Evolutionary conservation across 2,113 vertebrate genomes (phyloP).

Genomic region (Cercocebus atys): DNA sequence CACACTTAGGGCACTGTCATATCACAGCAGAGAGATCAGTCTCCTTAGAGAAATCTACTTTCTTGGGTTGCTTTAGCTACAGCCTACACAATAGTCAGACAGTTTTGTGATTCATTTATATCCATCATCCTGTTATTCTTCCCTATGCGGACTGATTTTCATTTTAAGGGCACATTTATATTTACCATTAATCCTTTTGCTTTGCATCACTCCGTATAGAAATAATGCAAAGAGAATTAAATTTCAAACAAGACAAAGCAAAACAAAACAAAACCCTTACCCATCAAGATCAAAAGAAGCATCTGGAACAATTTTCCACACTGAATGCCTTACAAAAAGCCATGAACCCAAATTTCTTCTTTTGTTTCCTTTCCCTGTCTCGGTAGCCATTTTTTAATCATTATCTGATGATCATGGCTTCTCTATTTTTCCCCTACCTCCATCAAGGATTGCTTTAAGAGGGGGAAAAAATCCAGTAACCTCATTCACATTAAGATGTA

Average conservation of each 20-base stretch:
- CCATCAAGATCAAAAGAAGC: not conserved
- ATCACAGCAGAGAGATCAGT: not conserved
- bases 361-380: not conserved
- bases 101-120: not conserved
- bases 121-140: not conserved
- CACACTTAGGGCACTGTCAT: not conserved
- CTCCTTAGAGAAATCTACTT: not conserved
- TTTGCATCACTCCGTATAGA: not conserved
- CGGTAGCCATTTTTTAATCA: not conserved
- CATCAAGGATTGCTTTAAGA: conserved; percentile 53
- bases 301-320: not conserved
- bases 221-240: not conserved
- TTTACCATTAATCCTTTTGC: not conserved
- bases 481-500: conserved; percentile 66
- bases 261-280: not conserved
- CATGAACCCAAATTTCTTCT: not conserved
- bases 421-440: not conserved
- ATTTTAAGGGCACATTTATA: not conserved
- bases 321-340: not conserved
- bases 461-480: conserved; percentile 51
- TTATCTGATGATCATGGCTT: not conserved
- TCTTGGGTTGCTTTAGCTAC: not conserved
- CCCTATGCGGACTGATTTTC: not conserved
- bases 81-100: not conserved
- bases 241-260: conserved; percentile 18